Evolutionary conservation across 2,888 invertebrate genomes (phyloP).

Genomic region (Aphrophora alni): DNA sequence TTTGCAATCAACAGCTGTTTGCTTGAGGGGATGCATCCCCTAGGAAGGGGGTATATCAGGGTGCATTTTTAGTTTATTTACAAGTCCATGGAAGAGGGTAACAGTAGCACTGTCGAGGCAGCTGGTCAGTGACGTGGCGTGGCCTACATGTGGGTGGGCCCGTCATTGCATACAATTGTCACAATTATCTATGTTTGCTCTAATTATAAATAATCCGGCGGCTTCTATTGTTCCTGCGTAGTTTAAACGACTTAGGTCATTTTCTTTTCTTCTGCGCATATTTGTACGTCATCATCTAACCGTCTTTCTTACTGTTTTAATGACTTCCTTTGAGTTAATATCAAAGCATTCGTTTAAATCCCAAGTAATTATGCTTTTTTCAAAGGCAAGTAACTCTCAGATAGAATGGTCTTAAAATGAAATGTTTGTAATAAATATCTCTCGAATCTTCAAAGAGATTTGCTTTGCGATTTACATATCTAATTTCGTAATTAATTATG

Average conservation of each 20-base stretch:
- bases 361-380: background rate
- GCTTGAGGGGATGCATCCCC: conserved; percentile 29
- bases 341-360: conserved; percentile 1
- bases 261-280: background rate
- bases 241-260: background rate
- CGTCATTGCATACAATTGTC: conserved; percentile 27
- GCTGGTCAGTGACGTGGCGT: background rate
- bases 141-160: background rate
- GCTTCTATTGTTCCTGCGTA: background rate
- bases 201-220: background rate
- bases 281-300: background rate
- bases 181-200: conserved; percentile 10
- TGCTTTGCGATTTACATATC: background rate
- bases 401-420: background rate
- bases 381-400: background rate
- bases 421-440: background rate
- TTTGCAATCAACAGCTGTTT: conserved; percentile 36
- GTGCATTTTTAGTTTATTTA: conserved; percentile 35
- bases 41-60: conserved; percentile 11
- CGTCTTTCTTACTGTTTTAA: background rate
- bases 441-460: background rate
- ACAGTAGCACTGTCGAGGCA: background rate
- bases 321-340: conserved; percentile 4
- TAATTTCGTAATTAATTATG: background rate
- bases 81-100: background rate